These are phyloP conservation scores for Brachyhypopomus gauderio DNA, from an alignment of 2,113 vertebrate genomes.

Conservation along the genomic window DNA sequence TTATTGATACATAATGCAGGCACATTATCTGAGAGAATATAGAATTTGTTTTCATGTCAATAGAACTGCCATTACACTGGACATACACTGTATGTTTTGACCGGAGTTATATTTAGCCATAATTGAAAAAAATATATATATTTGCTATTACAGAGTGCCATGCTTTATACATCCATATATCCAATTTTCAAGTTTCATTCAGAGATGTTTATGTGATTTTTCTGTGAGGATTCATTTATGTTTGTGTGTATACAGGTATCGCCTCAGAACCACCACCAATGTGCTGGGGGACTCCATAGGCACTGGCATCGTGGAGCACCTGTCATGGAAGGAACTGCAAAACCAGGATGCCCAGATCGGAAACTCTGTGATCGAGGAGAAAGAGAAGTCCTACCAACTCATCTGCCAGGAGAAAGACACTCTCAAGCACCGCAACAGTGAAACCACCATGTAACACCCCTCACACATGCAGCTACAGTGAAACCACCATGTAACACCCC, in stretches of 20 bases:
- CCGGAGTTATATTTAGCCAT: not conserved
- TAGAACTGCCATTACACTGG: not conserved
- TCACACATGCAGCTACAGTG: constrained; percentile 65
- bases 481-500: constrained; percentile 80
- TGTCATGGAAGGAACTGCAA: constrained; percentile 87
- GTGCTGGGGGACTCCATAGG: constrained; percentile 94
- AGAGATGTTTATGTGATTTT: not conserved
- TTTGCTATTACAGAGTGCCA: no score
- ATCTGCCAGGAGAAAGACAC: constrained; percentile 80
- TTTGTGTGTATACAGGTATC: constrained; percentile 78
- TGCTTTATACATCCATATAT: not conserved
- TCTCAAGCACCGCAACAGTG: constrained; percentile 75
- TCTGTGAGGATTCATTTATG: not conserved
- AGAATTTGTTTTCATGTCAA: not conserved
- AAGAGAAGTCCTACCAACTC: constrained; percentile 83
- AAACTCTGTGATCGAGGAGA: constrained; percentile 82
- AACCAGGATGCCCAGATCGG: constrained; percentile 79
- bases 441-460: constrained; percentile 80
- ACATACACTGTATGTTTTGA: not conserved
- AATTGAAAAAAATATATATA: not conserved
- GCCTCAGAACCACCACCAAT: constrained; percentile 90
- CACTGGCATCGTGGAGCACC: constrained; percentile 90
- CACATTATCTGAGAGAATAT: constrained; percentile 44
- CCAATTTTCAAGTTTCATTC: not conserved
- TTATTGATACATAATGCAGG: constrained; percentile 73